phyloP scores from a whole-genome alignment of 1,140 invertebrate species.

The Adelges cooleyi region DNA sequence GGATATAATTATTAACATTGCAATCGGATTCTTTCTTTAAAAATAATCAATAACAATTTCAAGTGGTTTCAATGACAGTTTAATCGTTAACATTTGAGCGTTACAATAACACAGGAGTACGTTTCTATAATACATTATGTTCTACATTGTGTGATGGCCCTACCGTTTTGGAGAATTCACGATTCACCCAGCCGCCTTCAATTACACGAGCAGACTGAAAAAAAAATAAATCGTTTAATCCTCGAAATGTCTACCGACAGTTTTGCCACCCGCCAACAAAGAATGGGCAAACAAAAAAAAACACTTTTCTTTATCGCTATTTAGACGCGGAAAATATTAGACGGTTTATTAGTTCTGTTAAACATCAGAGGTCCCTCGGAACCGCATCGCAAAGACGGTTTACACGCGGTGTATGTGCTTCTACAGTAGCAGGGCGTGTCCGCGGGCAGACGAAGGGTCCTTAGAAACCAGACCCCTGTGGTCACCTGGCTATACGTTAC shows the following conservation, averaged over 20 bases:
- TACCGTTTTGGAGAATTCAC: too few species aligned
- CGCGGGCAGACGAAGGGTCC: constrained; percentile 17
- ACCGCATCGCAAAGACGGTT: background rate
- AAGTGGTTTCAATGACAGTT: too few species aligned
- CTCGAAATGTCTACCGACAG: constrained; percentile 1
- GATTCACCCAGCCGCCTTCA: too few species aligned
- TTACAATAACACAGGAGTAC: too few species aligned
- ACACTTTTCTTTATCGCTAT: background rate
- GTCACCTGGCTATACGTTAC: background rate
- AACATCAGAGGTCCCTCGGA: constrained; percentile 9
- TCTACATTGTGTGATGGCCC: too few species aligned
- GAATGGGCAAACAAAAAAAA: background rate
- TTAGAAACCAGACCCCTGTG: constrained; percentile 7
- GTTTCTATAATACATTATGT: too few species aligned
- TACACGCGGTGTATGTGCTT: background rate
- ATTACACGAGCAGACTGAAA: background rate
- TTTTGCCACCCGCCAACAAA: constrained; percentile 27
- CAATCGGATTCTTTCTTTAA: too few species aligned
- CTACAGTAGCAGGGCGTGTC: constrained; percentile 25
- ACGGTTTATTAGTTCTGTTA: constrained; percentile 28
- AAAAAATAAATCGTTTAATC: constrained; percentile 13
- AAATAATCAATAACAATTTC: too few species aligned
- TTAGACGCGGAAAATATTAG: background rate
- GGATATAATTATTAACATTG: too few species aligned
- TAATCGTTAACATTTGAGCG: too few species aligned